Conservation (phyloP, 2,888 invertebrate genomes). For the Pomacea canaliculata region DNA sequence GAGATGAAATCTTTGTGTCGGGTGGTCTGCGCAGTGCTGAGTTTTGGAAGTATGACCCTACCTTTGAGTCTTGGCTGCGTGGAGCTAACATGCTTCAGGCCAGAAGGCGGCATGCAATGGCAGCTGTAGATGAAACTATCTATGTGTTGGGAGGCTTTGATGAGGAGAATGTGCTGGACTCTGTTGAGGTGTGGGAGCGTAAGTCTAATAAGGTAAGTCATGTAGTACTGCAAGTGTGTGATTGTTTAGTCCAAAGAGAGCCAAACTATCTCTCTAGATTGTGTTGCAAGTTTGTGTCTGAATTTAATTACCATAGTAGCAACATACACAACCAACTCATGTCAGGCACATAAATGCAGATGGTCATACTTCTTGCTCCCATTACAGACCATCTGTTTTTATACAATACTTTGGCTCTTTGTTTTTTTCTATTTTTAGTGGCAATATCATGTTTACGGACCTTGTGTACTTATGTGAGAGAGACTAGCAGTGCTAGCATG, state of each 20-base stretch:
- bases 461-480: too few relatives aligned
- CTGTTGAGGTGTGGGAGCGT: constrained; percentile 59
- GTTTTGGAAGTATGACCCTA: constrained; percentile 63
- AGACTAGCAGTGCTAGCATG: too few relatives aligned
- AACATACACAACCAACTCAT: too few relatives aligned
- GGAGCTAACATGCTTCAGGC: constrained; percentile 57
- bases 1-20: constrained; percentile 61
- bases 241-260: not conserved
- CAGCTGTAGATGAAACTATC: constrained; percentile 58
- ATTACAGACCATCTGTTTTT: too few relatives aligned
- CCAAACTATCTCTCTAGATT: not conserved
- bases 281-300: too few relatives aligned
- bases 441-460: too few relatives aligned
- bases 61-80: constrained; percentile 59
- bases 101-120: constrained; percentile 60
- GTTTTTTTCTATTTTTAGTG: too few relatives aligned
- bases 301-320: too few relatives aligned
- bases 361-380: too few relatives aligned
- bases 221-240: too few relatives aligned
- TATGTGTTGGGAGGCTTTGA: constrained; percentile 63
- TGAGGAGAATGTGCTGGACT: constrained; percentile 57
- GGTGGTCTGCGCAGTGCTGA: constrained; percentile 62
- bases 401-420: too few relatives aligned
- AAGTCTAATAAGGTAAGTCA: constrained; percentile 42
- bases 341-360: too few relatives aligned